phyloP scores from a whole-genome alignment of 1,140 invertebrate genomes.

The Heliconius hewitsoni region DNA sequence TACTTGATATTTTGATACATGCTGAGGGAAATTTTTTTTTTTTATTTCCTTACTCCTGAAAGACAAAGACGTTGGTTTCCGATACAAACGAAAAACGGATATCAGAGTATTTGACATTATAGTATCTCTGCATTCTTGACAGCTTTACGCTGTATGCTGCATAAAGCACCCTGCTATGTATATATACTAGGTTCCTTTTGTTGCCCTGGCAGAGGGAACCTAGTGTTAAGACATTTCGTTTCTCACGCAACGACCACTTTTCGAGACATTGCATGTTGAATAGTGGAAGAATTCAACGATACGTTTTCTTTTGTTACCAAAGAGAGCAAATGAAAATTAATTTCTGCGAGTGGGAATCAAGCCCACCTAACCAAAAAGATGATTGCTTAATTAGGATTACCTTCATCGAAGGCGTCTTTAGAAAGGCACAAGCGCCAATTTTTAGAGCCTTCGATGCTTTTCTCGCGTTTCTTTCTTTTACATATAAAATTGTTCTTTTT shows the following conservation, averaged over 20 bases:
- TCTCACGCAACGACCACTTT: background rate
- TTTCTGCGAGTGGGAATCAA: background rate
- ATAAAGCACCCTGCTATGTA: background rate
- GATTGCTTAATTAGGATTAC: slow-evolving; percentile 7
- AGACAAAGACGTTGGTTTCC: too few relatives aligned
- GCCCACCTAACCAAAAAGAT: background rate
- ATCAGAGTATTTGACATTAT: too few relatives aligned
- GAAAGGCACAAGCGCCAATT: slow-evolving; percentile 40
- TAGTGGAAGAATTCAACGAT: background rate
- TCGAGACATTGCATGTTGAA: background rate
- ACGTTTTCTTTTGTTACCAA: background rate
- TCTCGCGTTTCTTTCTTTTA: slow-evolving; percentile 15
- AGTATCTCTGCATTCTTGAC: background rate
- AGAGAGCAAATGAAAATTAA: background rate
- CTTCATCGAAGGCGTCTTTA: slow-evolving; percentile 28
- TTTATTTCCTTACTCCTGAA: too few relatives aligned
- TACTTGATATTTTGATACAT: too few relatives aligned
- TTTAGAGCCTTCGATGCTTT: slow-evolving; percentile 16
- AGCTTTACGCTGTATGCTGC: background rate
- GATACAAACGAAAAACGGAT: too few relatives aligned
- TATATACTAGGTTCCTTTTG: too few relatives aligned
- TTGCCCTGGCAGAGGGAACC: background rate
- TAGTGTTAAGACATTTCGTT: background rate
- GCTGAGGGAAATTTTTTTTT: too few relatives aligned
- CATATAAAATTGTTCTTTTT: background rate